Evolutionary conservation across 2,888 invertebrate species (phyloP).

Genomic region (Halictus quadricinctus): DNA sequence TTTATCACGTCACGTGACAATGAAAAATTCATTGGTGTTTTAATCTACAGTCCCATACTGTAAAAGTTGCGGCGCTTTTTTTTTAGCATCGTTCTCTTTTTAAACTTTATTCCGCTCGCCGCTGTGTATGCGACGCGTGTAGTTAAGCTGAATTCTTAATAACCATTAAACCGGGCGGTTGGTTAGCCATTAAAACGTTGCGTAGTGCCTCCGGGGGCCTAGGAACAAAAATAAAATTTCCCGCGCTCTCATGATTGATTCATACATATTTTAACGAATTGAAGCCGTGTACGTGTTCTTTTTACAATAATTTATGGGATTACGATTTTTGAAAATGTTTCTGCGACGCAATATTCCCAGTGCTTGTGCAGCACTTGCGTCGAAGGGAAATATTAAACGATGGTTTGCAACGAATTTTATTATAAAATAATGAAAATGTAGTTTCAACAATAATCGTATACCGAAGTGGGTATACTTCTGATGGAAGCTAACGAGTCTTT

Average conservation of each 20-base stretch:
- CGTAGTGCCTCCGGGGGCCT: not conserved
- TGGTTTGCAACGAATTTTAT: too few relatives aligned
- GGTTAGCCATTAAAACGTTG: not conserved
- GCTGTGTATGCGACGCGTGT: not conserved
- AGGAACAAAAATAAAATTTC: not conserved
- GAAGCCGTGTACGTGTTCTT: not conserved
- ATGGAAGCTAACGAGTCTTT: too few relatives aligned
- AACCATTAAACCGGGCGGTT: not conserved
- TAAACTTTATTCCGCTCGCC: not conserved
- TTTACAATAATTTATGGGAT: not conserved
- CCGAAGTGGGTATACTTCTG: not conserved
- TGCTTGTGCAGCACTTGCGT: too few relatives aligned
- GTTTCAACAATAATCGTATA: not conserved
- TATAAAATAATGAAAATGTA: too few relatives aligned
- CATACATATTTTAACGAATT: not conserved
- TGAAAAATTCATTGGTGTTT: not conserved
- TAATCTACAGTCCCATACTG: not conserved
- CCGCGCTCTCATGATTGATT: not conserved
- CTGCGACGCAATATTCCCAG: too few relatives aligned
- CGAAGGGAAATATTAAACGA: too few relatives aligned
- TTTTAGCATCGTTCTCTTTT: not conserved
- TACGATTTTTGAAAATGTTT: not conserved
- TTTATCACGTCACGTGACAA: not conserved
- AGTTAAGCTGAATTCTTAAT: constrained; percentile 7
- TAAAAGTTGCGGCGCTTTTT: not conserved